Evolutionary conservation across 2,797 vertebrate species (phyloP).

Genomic region (Anniella stebbinsi): DNA sequence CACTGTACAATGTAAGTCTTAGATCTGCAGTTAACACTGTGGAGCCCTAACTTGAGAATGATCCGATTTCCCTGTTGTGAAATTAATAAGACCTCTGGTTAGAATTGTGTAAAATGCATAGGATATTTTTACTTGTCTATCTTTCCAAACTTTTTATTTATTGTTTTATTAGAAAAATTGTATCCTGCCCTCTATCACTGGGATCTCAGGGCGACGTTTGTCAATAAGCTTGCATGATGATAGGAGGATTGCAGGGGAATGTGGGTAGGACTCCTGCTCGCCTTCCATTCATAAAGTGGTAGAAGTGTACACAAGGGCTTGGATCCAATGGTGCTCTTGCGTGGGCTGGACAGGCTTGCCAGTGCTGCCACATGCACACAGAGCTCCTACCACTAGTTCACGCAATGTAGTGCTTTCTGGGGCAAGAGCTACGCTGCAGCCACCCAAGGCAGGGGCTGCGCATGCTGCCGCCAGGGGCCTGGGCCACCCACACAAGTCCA

Average conservation of each 20-base stretch:
- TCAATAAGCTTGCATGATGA: background rate
- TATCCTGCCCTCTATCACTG: no score
- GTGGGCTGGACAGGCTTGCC: no score
- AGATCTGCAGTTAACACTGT: rapidly evolving
- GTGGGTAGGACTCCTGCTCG: background rate
- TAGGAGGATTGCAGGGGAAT: background rate
- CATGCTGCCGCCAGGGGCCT: no score
- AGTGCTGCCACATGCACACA: no score
- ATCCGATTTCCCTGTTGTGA: background rate
- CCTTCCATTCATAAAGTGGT: background rate
- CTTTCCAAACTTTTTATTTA: background rate
- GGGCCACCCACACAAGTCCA: no score
- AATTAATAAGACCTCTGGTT: background rate
- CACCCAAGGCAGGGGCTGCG: no score
- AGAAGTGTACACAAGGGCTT: background rate
- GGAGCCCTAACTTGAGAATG: background rate
- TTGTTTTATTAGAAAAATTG: no score
- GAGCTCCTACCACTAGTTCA: no score
- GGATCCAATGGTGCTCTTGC: no score
- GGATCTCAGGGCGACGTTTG: background rate
- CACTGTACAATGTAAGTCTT: constrained; percentile 92
- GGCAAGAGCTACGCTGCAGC: no score
- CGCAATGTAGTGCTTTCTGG: no score
- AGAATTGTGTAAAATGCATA: background rate
- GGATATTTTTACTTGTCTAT: background rate